Percentiles rank a stretch among this genome's conserved stretches.
Evolutionary conservation across 2,113 vertebrate genomes (phyloP).

Genomic region (Hippolais icterina): DNA sequence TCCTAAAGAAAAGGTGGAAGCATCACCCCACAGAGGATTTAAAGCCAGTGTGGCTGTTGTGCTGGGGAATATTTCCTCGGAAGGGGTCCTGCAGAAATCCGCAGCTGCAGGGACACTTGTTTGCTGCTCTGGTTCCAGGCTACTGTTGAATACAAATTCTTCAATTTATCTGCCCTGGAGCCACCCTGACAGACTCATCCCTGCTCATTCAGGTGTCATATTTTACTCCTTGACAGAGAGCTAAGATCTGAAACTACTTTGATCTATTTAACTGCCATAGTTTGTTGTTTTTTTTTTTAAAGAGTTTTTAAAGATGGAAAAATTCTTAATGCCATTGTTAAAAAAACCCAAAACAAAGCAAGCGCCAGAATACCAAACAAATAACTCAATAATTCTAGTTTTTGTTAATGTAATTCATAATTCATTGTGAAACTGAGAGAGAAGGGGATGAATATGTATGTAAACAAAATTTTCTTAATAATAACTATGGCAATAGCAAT

Average conservation of each 20-base stretch:
- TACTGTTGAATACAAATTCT: background rate
- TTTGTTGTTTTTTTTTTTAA: too few relatives aligned
- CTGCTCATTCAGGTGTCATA: background rate
- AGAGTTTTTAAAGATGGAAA: background rate
- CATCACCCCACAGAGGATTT: background rate
- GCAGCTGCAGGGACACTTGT: background rate
- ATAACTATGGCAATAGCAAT: background rate
- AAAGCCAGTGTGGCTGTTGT: background rate
- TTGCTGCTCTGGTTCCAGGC: background rate
- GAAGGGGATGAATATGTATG: background rate
- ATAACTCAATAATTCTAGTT: background rate
- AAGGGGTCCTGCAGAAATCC: background rate
- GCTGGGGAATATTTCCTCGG: background rate
- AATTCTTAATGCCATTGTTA: background rate
- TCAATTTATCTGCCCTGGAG: background rate
- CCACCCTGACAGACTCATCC: background rate
- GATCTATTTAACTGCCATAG: background rate
- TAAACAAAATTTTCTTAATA: background rate
- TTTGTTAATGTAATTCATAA: background rate
- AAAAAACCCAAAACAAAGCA: rapidly evolving
- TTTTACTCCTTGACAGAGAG: background rate
- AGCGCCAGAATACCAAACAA: background rate
- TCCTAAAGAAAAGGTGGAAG: background rate
- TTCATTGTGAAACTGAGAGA: background rate
- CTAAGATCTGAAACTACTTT: background rate